Evolutionary conservation across 2,797 vertebrate species (phyloP), one percentile per base, ranked within the genome.

Genomic region (Spatula versicolor): DNA sequence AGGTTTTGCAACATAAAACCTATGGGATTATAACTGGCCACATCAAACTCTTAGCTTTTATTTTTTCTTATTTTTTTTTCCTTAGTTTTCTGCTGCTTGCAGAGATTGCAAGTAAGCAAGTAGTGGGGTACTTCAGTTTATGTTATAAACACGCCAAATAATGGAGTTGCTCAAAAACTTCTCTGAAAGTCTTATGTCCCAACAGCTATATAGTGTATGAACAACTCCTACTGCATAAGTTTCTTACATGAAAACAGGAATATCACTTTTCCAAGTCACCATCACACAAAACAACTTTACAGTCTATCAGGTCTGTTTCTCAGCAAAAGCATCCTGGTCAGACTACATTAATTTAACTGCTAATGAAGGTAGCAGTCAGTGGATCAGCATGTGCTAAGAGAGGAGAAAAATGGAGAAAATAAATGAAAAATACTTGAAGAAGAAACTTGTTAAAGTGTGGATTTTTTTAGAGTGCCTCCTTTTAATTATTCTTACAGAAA

Each of bases 401-500:
- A 86, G 67, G 13, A 87, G 46, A 56, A 33, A 87, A 93, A 94
- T 9, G 1, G 54, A 90, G 81, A 79, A 93, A 89, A 91, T 43
- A 91, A 90, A 89, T 68, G 23, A 66, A 71, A 92, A 88, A 85
- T 30, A 45, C 72, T 93, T 83, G 81, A 83, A 91, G 86, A 83
- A 79, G 75, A 66, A 95, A 92, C 84, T 91, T 77, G 52, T 77
- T 88, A 91, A 81, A 83, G 21, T 81, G 26, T 67, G n/a, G 54
- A 68, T 59, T 92, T 88, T 92, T 86, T 88, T 62, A 88, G 85
- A 94, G 55, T 41, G 4, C 30, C 46, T 89, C 50, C 58, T 74
- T 92, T 91, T 97, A 97, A 96, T 96, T 92, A 94, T 96, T 93
- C 74, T 86, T 66, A 82, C 66, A 77, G 56, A 93, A 95, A 90